phyloP scores from a whole-genome alignment of 2,888 invertebrate species.

The Patella depressa region DNA sequence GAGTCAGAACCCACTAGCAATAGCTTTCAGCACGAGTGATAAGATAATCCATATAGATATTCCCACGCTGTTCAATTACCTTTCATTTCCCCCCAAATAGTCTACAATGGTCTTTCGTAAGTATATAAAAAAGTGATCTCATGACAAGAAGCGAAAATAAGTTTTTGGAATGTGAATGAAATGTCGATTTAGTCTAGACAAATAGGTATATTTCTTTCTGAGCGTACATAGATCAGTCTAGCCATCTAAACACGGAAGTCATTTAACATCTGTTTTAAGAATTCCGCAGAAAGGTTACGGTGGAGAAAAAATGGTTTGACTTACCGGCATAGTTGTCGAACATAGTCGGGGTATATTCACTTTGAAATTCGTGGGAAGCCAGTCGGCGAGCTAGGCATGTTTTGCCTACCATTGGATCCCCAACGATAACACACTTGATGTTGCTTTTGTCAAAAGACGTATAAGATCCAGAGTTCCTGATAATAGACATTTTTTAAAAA shows the following conservation, averaged over 20 bases:
- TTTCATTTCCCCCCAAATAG: no score
- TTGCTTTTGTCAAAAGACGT: constrained; percentile 38
- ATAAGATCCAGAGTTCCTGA: constrained; percentile 26
- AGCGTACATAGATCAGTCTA: not conserved
- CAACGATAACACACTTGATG: constrained; percentile 61
- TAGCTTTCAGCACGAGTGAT: no score
- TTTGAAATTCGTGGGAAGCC: constrained; percentile 50
- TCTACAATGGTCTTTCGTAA: no score
- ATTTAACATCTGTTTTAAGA: constrained; percentile 1
- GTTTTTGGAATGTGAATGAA: no score
- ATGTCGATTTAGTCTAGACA: no score
- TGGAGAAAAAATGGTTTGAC: constrained; percentile 15
- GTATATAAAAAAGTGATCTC: no score
- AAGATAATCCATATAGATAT: no score
- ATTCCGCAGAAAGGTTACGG: not conserved
- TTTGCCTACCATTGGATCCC: constrained; percentile 58
- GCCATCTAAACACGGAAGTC: not conserved
- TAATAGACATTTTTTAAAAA: not conserved
- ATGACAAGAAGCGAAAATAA: no score
- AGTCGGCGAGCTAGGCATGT: constrained; percentile 51
- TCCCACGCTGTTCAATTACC: no score
- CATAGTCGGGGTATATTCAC: constrained; percentile 56
- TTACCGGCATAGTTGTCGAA: constrained; percentile 63
- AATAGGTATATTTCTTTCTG: no score
- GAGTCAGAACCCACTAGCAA: no score